Base-by-base conservation (phyloP, 2,888 invertebrate species). In the Tuberolachnus salignus region DNA sequence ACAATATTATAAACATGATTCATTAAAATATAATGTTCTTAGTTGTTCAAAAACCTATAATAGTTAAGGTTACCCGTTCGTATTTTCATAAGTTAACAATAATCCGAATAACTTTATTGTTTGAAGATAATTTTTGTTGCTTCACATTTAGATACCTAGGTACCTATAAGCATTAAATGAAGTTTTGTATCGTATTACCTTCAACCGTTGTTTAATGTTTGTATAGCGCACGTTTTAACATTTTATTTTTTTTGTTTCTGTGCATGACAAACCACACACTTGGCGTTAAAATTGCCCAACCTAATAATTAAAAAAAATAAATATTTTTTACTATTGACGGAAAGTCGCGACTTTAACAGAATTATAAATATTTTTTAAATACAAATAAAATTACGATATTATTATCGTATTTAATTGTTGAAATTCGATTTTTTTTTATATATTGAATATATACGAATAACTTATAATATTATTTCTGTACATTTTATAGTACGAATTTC, bases 151-250 rank as follows among this genome's bases (percentile, higher is more conserved):
- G 44, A n/a, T 42, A 61, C n/a, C 42, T 61, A 34, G 42, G 26
- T 34, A 61, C n/a, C 34, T 61, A 34, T 34, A 6, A 63, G 49
- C 66, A 23, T 66, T 26, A 53, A 34, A 53, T 34, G 9, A 34
- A 11, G 1, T 34, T 51, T 67, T 67, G 23, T 67, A 16, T 26
- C 51, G 21, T 46, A 46, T 46, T 64, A 46, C 64, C 46, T 51
- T 67, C 51, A n/a, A 51, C 49, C 11, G 26, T 51, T 53, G 11
- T 67, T 53, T 53, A 53, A 67, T 67, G 51, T 51, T 51, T 67
- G 51, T 67, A 49, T 67, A 34, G 67, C n/a, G n/a, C 34, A 53
- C 34, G 67, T 67, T 67, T 44, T 67, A 34, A 67, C 67, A 53
- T 63, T 63, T 44, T 69, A 55, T 21, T 49, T 13, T 55, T 49